Base-by-base conservation (phyloP, 2,888 invertebrate genomes). In the Euspilapteryx auroguttella region DNA sequence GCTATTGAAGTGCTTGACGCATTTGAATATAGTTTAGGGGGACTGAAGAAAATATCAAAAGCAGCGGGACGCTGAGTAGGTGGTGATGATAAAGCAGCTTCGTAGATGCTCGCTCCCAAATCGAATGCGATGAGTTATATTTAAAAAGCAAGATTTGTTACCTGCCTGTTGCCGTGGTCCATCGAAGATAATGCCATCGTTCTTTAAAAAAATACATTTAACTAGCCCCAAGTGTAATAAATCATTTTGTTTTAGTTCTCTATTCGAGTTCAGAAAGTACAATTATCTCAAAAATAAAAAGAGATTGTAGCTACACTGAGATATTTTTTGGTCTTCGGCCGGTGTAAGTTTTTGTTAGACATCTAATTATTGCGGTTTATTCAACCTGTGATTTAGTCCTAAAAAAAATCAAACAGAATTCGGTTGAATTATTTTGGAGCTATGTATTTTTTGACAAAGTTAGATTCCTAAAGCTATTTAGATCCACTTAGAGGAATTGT, bases 61-160 rank as follows among this genome's bases (percentile, higher is more conserved):
- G 45, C 71, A 53, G 57, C 69, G 71, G 73, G 73, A 68, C 49
- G 62, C 62, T 69, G 69, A 75, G 71, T 75, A 73, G 77, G 77
- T 75, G 77, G 77, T 69, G 71, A n/a, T n/a, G n/a, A 71, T 75
- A 73, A 73, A 76, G 69, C 71, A 73, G n/a, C n/a, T n/a, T 75
- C 66, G 69, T 63, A 66, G 68, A 56, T 55, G 62, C 57, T 55
- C 59, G 64, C 55, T 71, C 65, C 68, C 65, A 69, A 71, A 71
- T 71, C 71, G 65, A 68, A 68, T 63, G 50, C 75, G 75, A 71
- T 75, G 75, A 75, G 69, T 75, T 73, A 63, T 75, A 71, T 73
- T 71, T 68, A 68, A 71, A 69, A 73, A 68, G 62, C 57, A 63
- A 71, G 75, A 73, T 71, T 73, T 75, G 68, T 69, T 73, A 71